phyloP scores from a whole-genome alignment of 2,797 vertebrate genomes.

The Cossypha niveicapilla region DNA sequence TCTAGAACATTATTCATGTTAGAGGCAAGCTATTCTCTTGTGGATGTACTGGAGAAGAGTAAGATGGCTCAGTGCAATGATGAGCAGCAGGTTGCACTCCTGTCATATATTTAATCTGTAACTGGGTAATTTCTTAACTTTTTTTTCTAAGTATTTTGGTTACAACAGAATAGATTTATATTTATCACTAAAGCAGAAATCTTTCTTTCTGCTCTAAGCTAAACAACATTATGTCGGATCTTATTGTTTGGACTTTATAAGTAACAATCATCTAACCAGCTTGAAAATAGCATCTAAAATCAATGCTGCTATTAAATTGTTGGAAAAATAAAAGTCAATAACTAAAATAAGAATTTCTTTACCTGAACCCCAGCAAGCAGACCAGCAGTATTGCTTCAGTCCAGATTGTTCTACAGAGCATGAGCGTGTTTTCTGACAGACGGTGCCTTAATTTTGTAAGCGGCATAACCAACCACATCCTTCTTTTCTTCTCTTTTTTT shows the following conservation, averaged over 20 bases:
- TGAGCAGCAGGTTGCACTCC: neutral
- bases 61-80: neutral
- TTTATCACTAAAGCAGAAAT: neutral
- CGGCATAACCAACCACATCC: conserved; percentile 52
- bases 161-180: neutral
- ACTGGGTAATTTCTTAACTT: neutral
- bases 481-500: neutral
- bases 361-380: conserved; percentile 4
- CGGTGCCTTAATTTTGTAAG: neutral
- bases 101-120: neutral
- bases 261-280: neutral
- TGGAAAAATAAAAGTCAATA: neutral
- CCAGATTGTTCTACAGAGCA: neutral
- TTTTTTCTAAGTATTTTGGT: neutral
- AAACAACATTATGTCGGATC: neutral
- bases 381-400: neutral
- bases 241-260: neutral
- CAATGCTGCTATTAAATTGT: neutral
- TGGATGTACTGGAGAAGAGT: neutral
- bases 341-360: neutral
- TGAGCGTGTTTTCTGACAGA: neutral
- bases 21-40: neutral
- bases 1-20: neutral
- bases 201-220: neutral
- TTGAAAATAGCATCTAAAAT: neutral